phyloP scores from a whole-genome alignment of 2,113 vertebrate genomes.

The Embiotoca jacksoni region DNA sequence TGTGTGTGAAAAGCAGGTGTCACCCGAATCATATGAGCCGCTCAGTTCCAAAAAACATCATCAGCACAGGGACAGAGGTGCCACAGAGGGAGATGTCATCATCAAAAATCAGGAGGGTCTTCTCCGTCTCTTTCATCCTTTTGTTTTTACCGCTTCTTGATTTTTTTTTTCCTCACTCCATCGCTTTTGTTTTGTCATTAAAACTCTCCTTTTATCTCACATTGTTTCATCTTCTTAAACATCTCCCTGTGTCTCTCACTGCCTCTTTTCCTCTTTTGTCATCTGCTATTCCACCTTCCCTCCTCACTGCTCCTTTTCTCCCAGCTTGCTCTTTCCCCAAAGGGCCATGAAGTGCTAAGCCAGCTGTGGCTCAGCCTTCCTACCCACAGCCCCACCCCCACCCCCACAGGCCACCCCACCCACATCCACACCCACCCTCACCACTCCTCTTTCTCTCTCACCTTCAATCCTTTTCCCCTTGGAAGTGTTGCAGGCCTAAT shows the following conservation, averaged over 20 bases:
- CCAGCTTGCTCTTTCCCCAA: slow-evolving; percentile 29
- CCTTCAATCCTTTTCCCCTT: slow-evolving; percentile 52
- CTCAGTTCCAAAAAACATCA: slow-evolving; percentile 21
- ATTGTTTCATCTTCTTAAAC: slow-evolving; percentile 12
- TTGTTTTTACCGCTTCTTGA: slow-evolving; percentile 5
- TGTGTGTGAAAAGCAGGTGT: slow-evolving; percentile 53
- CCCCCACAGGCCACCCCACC: background rate
- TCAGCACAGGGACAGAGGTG: slow-evolving; percentile 25
- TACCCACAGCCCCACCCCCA: background rate
- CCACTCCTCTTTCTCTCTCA: slow-evolving; percentile 37
- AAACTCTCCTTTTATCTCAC: slow-evolving; percentile 21
- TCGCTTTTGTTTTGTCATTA: slow-evolving; percentile 2
- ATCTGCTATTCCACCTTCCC: slow-evolving; percentile 40
- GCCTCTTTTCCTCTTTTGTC: slow-evolving; percentile 27
- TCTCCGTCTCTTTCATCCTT: slow-evolving; percentile 7
- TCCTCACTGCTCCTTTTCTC: slow-evolving; percentile 42
- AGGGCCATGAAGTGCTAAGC: slow-evolving; percentile 46
- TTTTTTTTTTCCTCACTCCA: background rate
- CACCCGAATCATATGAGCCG: slow-evolving; percentile 41
- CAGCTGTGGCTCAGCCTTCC: slow-evolving; percentile 23
- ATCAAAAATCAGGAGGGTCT: slow-evolving; percentile 9
- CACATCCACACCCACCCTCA: background rate
- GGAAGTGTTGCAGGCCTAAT: slow-evolving; percentile 62
- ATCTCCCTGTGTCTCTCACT: slow-evolving; percentile 17
- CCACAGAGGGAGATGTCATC: slow-evolving; percentile 24